Evolutionary conservation across 2,797 vertebrate species (phyloP), one percentile per base, ranked within the genome.

Genomic region (Dendrocincla tyrannina): DNA sequence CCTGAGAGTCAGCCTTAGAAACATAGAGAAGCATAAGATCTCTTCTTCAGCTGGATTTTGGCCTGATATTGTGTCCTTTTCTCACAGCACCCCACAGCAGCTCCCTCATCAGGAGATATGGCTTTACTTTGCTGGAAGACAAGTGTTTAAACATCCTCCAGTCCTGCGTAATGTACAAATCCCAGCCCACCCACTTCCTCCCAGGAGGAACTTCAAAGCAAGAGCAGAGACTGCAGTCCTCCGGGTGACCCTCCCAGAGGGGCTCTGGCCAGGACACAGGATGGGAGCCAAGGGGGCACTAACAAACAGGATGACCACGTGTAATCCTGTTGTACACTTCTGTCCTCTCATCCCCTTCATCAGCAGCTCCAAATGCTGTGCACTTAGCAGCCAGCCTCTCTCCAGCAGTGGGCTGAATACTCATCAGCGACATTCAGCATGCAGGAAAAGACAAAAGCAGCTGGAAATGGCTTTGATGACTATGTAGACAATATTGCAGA

Each of bases 271-370:
- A 75, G 89, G 84, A 92, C 58, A 2, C 35, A 82, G 88, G 86
- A 80, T 85, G 69, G 63, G 66, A 95, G 37, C 67, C 0, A 2
- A 77, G 55, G 41, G 2, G 77, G 33, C 33, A 1, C 69, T 74
- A 58, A 88, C 69, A 95, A 93, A 94, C 91, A 94, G 93, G 92
- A 96, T 95, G 80, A 55, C 73, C 70, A 22, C 8, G 15, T 59
- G 32, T 85, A 67, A 95, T 79, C 60, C 37, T 82, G 22, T 53
- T 53, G 63, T 62, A 27, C 28, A 3, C 3, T 63, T 73, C 59
- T 88, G 46, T 44, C 47, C n/a, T 62, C 67, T 76, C 19, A 13
- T 75, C 37, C 52, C 56, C 62, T 72, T 23, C 63, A 85, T 8
- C 69, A 88, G 58, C 59, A 68, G 50, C 28, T 20, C 25, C 39